These are phyloP conservation scores for Strix occidentalis DNA, from an alignment of 2,797 vertebrate species.

Conservation along the genomic window DNA sequence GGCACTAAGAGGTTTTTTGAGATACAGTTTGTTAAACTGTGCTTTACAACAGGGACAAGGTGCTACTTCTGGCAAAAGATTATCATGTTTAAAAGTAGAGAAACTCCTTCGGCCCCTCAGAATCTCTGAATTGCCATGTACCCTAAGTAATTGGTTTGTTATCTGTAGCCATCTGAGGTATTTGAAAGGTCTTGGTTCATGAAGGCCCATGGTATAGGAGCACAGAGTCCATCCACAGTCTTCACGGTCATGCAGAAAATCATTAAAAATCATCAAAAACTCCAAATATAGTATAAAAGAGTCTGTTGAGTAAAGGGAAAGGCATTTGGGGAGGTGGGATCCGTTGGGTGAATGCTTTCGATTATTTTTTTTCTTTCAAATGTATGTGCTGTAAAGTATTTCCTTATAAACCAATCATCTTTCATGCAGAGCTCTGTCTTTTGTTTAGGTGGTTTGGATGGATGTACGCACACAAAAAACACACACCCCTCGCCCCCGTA, in stretches of 20 bases:
- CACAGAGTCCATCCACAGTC: neutral
- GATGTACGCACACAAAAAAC: neutral
- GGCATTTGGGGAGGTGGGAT: neutral
- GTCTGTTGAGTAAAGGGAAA: neutral
- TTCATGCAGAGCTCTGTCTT: rapidly evolving
- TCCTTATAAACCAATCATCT: neutral
- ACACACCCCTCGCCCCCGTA: neutral
- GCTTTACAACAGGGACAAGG: neutral
- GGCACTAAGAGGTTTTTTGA: neutral
- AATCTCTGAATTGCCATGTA: rapidly evolving
- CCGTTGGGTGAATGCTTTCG: neutral
- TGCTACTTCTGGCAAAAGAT: neutral
- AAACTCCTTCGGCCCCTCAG: neutral
- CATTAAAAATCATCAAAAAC: neutral
- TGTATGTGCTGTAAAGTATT: rapidly evolving
- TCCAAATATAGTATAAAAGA: neutral
- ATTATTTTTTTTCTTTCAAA: neutral
- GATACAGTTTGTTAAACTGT: neutral
- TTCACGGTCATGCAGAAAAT: neutral
- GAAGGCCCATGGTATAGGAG: neutral
- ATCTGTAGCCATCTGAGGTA: neutral
- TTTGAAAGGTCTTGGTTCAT: neutral
- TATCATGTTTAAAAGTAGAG: neutral
- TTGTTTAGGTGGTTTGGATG: neutral
- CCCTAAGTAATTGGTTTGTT: neutral